Conservation (phyloP, 2,888 invertebrate species). For the Toxonevra muliebris region DNA sequence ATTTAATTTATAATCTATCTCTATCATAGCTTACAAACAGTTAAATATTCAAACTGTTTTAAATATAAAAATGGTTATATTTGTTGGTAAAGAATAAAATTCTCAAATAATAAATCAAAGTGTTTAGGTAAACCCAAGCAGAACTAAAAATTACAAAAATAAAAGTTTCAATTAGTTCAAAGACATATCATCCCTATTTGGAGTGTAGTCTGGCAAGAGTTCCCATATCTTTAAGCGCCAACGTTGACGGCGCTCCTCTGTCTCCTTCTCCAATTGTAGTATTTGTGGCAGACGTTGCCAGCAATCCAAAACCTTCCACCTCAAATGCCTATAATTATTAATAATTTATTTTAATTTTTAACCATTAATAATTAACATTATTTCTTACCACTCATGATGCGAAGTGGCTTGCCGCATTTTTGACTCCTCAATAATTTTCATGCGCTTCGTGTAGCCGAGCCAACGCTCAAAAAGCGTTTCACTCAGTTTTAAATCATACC, state of each 20-base stretch:
- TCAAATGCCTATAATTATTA: conserved; percentile 56
- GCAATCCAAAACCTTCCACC: conserved; percentile 67
- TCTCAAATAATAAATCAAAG: no score
- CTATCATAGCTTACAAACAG: no score
- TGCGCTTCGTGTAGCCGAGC: conserved; percentile 63
- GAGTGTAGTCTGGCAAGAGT: conserved; percentile 75
- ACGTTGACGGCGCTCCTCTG: conserved; percentile 73
- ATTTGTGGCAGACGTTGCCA: conserved; percentile 75
- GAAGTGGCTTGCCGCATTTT: conserved; percentile 64
- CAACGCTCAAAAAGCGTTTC: conserved; percentile 68
- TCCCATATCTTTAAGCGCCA: conserved; percentile 79
- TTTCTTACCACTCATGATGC: conserved; percentile 62
- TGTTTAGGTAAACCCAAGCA: no score
- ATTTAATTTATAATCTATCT: no score
- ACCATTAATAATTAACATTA: neutral
- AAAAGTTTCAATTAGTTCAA: neutral
- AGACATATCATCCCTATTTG: conserved; percentile 53
- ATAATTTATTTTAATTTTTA: neutral
- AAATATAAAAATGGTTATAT: no score
- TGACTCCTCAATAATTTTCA: conserved; percentile 66
- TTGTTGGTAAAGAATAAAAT: no score
- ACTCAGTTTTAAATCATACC: conserved; percentile 72
- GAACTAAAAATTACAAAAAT: no score
- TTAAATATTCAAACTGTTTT: no score
- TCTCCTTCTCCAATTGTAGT: conserved; percentile 72